These are phyloP conservation scores for Neoitamus cyanurus DNA, from an alignment of 2,888 invertebrate genomes.

Conservation along the genomic window DNA sequence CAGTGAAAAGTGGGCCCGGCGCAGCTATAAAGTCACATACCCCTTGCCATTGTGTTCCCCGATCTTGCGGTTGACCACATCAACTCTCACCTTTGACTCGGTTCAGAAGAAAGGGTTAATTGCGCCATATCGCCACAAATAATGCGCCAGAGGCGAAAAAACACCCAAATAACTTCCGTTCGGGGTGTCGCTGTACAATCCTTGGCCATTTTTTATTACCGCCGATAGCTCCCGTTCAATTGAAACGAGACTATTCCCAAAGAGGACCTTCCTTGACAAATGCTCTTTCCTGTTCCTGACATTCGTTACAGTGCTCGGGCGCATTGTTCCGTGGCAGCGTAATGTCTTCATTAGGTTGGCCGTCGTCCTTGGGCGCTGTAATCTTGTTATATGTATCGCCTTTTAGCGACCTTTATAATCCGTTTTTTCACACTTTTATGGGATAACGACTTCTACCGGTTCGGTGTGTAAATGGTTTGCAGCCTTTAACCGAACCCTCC, in stretches of 20 bases:
- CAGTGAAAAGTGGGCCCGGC: neutral
- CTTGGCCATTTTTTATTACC: neutral
- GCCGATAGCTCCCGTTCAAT: neutral
- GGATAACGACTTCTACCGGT: constrained; percentile 6
- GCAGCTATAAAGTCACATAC: neutral
- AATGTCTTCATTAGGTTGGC: constrained; percentile 42
- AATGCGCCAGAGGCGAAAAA: neutral
- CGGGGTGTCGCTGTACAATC: neutral
- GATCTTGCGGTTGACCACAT: constrained; percentile 34
- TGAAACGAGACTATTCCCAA: neutral
- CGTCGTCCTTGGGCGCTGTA: neutral
- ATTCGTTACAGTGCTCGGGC: constrained; percentile 12
- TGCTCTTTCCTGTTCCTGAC: constrained; percentile 9
- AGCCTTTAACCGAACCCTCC: neutral
- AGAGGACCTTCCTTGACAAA: constrained; percentile 14
- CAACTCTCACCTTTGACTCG: constrained; percentile 13
- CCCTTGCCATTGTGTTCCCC: neutral
- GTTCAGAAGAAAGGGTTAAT: constrained; percentile 15
- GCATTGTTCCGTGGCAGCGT: constrained; percentile 40
- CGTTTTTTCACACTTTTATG: constrained; percentile 26
- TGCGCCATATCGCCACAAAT: neutral
- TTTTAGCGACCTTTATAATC: constrained; percentile 16
- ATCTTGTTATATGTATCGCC: constrained; percentile 40
- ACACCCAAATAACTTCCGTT: neutral
- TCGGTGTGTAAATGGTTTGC: neutral